Conservation (phyloP, 2,888 invertebrate species). For the Melipona bicolor region DNA sequence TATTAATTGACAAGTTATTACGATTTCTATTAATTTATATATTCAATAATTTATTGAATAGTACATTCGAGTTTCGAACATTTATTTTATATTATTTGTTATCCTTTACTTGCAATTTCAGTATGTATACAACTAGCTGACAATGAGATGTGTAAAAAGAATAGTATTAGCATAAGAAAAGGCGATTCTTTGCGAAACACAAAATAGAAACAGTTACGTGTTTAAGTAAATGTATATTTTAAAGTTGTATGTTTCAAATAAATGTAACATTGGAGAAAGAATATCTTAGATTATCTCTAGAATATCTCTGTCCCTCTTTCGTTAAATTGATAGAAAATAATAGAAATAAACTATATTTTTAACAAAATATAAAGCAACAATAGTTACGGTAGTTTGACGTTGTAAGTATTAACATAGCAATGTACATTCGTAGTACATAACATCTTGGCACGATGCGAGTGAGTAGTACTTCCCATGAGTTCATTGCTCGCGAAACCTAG, state of each 20-base stretch:
- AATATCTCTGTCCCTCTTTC: not conserved
- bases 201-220: conserved; percentile 11
- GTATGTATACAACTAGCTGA: conserved; percentile 22
- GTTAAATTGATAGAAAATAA: not conserved
- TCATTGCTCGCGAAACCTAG: conserved; percentile 49
- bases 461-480: conserved; percentile 45
- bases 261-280: not conserved
- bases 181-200: not conserved
- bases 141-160: conserved; percentile 1
- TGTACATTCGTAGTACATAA: conserved; percentile 8
- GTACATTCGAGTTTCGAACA: not conserved
- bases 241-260: not conserved
- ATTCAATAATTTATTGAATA: not conserved
- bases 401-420: conserved; percentile 18
- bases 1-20: no score
- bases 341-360: not conserved
- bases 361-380: not conserved
- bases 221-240: not conserved
- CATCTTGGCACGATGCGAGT: conserved; percentile 30
- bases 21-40: not conserved
- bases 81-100: not conserved
- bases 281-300: no score
- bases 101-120: conserved; percentile 2
- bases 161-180: conserved; percentile 41
- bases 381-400: not conserved